Conservation (phyloP, 2,888 invertebrate species). For the Machimus atricapillus region DNA sequence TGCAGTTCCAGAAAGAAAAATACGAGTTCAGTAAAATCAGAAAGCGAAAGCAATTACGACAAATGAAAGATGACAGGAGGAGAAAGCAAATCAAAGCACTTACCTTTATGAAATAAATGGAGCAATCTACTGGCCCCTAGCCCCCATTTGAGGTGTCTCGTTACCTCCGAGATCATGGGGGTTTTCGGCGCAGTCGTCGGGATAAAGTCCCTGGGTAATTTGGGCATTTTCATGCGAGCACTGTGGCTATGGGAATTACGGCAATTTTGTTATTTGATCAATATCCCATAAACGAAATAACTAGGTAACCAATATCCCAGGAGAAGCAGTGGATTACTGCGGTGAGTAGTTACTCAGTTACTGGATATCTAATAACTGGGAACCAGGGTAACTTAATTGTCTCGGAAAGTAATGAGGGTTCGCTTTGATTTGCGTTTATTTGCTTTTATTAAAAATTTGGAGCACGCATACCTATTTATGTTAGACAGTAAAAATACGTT, state of each 20-base stretch:
- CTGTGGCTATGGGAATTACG: neutral
- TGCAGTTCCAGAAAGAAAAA: neutral
- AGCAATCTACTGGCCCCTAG: neutral
- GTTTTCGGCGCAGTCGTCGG: neutral
- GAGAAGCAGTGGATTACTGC: neutral
- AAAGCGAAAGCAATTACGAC: neutral
- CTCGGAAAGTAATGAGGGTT: neutral
- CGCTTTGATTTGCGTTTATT: neutral
- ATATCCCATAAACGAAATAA: neutral
- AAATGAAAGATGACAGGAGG: neutral
- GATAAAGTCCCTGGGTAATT: neutral
- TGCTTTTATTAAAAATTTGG: neutral
- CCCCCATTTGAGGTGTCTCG: neutral
- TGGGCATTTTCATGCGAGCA: neutral
- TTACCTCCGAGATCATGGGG: neutral
- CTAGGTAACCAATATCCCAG: neutral
- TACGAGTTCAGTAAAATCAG: neutral
- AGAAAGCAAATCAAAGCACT: neutral
- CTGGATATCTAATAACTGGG: neutral
- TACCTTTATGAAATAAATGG: neutral
- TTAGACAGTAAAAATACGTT: neutral
- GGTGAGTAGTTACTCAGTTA: neutral
- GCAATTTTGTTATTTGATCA: neutral
- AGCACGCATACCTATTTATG: too few relatives aligned
- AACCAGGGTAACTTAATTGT: neutral